phyloP scores from a whole-genome alignment of 2,888 invertebrate genomes.

The Cantharis rustica region DNA sequence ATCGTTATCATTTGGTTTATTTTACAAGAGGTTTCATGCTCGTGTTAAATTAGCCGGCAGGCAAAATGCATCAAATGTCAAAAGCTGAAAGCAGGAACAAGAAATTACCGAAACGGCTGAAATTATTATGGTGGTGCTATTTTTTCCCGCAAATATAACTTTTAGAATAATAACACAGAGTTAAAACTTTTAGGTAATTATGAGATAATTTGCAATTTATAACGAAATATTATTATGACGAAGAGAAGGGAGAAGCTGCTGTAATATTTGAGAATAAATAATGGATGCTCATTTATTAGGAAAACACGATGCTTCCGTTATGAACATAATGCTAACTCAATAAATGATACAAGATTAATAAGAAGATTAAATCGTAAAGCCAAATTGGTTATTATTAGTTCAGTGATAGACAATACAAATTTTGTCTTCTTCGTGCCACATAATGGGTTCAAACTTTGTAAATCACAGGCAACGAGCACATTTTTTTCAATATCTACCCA shows the following conservation, averaged over 20 bases:
- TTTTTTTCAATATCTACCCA: neutral
- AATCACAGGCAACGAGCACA: neutral
- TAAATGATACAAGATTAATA: neutral
- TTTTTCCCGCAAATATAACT: neutral
- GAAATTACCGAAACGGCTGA: neutral
- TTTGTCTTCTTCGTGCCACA: neutral
- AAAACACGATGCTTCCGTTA: neutral
- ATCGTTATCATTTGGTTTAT: conserved; percentile 26
- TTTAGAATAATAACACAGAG: neutral
- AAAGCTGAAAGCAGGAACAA: conserved; percentile 8
- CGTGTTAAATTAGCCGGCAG: conserved; percentile 25
- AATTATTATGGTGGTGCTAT: neutral
- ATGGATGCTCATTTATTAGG: neutral
- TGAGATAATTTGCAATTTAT: neutral
- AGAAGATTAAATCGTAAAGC: neutral
- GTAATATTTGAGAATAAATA: neutral
- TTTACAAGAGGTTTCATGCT: conserved; percentile 21
- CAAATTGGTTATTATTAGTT: neutral
- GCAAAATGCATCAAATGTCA: conserved; percentile 18
- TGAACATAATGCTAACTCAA: neutral
- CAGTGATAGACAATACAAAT: neutral
- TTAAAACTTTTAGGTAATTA: neutral
- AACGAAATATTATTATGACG: neutral
- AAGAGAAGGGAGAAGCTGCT: neutral
- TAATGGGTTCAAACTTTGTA: neutral